Percentiles rank a stretch among this genome's conserved stretches.
These are phyloP conservation scores for Frankliniella intonsa DNA, from an alignment of 2,888 invertebrate genomes.

Conservation along the genomic window DNA sequence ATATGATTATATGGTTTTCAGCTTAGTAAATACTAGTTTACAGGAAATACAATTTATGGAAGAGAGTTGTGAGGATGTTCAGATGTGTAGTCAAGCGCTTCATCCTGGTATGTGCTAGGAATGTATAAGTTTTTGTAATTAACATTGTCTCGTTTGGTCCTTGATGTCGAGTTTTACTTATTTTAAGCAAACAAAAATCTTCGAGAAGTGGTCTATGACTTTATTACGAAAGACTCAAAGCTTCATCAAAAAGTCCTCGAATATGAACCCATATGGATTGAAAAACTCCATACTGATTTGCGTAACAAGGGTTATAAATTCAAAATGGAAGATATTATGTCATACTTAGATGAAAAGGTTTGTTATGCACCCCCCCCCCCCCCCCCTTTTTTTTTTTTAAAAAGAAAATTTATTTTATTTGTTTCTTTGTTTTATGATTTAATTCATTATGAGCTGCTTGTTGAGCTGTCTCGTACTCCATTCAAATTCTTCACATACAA, in stretches of 20 bases:
- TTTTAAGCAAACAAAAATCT: slow-evolving; percentile 32
- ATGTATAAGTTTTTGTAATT: neutral
- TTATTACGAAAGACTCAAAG: slow-evolving; percentile 44
- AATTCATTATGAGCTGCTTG: neutral
- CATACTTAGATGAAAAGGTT: slow-evolving; percentile 53
- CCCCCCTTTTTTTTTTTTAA: no score
- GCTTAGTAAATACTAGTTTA: slow-evolving; percentile 4
- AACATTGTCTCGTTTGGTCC: slow-evolving; percentile 3
- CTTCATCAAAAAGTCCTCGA: slow-evolving; percentile 48
- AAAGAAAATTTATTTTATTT: no score
- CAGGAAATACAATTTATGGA: slow-evolving; percentile 34
- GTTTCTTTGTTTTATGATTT: slow-evolving; percentile 1
- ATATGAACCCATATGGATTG: slow-evolving; percentile 52
- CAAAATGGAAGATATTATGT: slow-evolving; percentile 47
- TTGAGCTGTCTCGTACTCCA: neutral
- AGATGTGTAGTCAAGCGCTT: neutral
- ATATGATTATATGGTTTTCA: neutral
- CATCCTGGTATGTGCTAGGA: neutral
- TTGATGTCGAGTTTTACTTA: slow-evolving; percentile 40
- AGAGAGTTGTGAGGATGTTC: slow-evolving; percentile 34
- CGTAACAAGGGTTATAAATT: slow-evolving; percentile 48
- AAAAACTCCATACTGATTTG: slow-evolving; percentile 46
- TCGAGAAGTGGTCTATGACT: slow-evolving; percentile 39
- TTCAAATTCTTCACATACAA: neutral
- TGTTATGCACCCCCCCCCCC: slow-evolving; percentile 14